phyloP scores from a whole-genome alignment of 2,888 invertebrate species.

The Catonia carolina region DNA sequence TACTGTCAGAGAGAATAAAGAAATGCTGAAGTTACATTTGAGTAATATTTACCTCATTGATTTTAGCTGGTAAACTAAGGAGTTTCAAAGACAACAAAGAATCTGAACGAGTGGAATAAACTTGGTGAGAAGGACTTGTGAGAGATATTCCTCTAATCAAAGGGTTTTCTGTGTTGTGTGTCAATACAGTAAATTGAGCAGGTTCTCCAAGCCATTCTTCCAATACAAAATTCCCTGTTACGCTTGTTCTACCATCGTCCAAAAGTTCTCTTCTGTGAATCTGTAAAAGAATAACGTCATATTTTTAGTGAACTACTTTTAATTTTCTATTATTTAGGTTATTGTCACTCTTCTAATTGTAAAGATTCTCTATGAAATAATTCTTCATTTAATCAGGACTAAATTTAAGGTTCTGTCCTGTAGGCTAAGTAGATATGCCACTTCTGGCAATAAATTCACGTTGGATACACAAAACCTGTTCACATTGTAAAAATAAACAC shows the following conservation, averaged over 20 bases:
- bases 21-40: no score
- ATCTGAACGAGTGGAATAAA: constrained; percentile 46
- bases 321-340: no score
- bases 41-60: constrained; percentile 48
- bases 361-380: no score
- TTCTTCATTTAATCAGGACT: neutral
- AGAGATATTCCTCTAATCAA: constrained; percentile 47
- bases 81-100: constrained; percentile 47
- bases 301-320: no score
- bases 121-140: constrained; percentile 47
- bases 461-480: no score
- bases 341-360: no score
- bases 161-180: constrained; percentile 48
- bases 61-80: constrained; percentile 46
- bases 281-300: constrained; percentile 35
- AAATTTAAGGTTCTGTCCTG: no score
- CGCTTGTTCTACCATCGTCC: constrained; percentile 45
- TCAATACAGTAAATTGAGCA: constrained; percentile 48
- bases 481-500: no score
- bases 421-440: no score
- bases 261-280: constrained; percentile 48
- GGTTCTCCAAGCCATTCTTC: constrained; percentile 49
- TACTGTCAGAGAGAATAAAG: no score
- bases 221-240: constrained; percentile 50
- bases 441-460: no score